Conservation (phyloP, 2,797 vertebrate genomes). For the Lateolabrax maculatus region DNA sequence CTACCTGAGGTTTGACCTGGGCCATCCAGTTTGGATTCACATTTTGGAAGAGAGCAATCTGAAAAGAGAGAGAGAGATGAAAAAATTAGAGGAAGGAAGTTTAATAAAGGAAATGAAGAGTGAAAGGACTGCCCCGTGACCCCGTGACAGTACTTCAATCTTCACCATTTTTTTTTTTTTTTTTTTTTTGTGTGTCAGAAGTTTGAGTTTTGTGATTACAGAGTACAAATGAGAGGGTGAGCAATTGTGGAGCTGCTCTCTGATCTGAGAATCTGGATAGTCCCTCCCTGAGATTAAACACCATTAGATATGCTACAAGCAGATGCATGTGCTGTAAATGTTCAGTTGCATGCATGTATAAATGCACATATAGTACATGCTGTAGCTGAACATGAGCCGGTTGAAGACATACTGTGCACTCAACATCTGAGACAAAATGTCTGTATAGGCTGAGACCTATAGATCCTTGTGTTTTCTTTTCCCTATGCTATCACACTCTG, state of each 20-base stretch:
- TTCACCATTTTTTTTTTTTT: slow-evolving; percentile 33
- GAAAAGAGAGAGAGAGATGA: slow-evolving; percentile 36
- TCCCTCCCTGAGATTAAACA: slow-evolving; percentile 62
- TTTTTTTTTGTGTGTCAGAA: slow-evolving; percentile 52
- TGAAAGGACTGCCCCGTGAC: slow-evolving; percentile 19
- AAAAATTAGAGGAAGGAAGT: slow-evolving; percentile 23
- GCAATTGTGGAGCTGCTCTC: slow-evolving; percentile 55
- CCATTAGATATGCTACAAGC: slow-evolving; percentile 38
- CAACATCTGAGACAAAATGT: background rate
- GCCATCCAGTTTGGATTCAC: slow-evolving; percentile 83
- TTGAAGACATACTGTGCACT: background rate
- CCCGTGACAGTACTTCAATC: background rate
- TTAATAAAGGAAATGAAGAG: slow-evolving; percentile 31
- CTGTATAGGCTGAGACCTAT: slow-evolving; percentile 2
- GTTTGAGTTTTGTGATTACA: slow-evolving; percentile 60
- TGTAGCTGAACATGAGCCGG: background rate
- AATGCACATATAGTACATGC: slow-evolving; percentile 4
- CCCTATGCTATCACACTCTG: background rate
- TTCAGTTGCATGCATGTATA: background rate
- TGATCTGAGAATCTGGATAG: slow-evolving; percentile 64
- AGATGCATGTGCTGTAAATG: slow-evolving; percentile 18
- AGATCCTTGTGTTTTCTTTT: slow-evolving; percentile 10
- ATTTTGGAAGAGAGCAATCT: slow-evolving; percentile 83
- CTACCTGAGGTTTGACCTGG: slow-evolving; percentile 81
- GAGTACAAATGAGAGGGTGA: slow-evolving; percentile 59